Base-by-base conservation (phyloP, 2,797 vertebrate species). In the Hozukius guyotensis region DNA sequence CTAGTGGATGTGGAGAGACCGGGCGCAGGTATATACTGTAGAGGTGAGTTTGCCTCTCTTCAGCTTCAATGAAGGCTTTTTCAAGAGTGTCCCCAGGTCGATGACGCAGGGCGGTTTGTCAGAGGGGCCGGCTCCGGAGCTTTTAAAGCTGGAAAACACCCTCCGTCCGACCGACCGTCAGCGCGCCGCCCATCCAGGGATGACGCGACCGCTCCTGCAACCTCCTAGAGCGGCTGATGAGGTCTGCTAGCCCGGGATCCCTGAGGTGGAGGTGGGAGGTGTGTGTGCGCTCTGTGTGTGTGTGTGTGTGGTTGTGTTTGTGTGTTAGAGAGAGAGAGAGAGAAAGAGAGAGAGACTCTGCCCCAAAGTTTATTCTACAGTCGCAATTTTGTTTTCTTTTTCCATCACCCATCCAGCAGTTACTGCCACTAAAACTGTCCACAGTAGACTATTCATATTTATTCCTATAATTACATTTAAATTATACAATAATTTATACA, bases 101-200 rank as follows among this genome's bases (percentile, higher is more conserved):
- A 95, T 97, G 97, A 98, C 97, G 97, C 97, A 94, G 95, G 92
- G 95, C 86, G 87, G 75, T 95, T 93, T 94, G 94, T 94, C 91
- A 91, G 78, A 91, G 93, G 90, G 92, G 92, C 91, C 75, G 93
- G 91, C 92, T 91, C 84, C 96, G 88, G 94, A 93, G 96, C 96
- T 98, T 98, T 97, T 98, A 98, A 98, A 97, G 96, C 96, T 96
- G 97, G 97, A 97, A 98, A 98, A 98, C 96, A 97, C 97, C 97
- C 96, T 92, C 94, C 87, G 87, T 82, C 87, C 93, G 14, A 18
- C 42, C 42, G 42, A 18, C 80, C 34, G 78, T 83, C 68, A 34
- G 75, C 25, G 93, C 93, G 83, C 96, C 96, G 95, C 94, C 95
- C 96, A 94, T 96, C 69, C 78, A 64, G 72, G 90, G 91, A 94